Evolutionary conservation across 2,888 invertebrate genomes (phyloP), one percentile per base, ranked within the genome.

Genomic region (Congeria kusceri): DNA sequence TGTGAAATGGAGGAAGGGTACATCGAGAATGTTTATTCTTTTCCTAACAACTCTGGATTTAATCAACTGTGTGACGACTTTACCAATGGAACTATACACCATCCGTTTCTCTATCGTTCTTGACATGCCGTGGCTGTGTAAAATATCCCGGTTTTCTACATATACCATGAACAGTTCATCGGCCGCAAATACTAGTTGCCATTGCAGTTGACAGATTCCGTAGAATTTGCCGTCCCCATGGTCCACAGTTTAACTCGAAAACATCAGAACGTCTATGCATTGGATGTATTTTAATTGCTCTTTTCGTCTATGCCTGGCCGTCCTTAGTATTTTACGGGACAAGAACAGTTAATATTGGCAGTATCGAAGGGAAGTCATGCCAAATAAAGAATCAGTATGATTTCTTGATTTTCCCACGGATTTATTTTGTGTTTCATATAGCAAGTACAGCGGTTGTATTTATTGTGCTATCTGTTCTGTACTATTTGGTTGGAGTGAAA

Each of bases 271-370:
- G 63, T 5, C 78, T 87, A 27, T 85, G 87, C 47, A 62, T 82
- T 18, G 73, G 74, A 1, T 70, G 83, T 15, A 63, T 88, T 7
- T 13, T 77, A 3, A 23, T 75, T 20, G 71, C 80, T 1, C 58
- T 83, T 15, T 15, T 65, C 15, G 44, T 76, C 11, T 39, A 39
- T 15, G 66, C 84, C 7, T 85, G 86, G 80, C 88, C 89, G 0
- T 67, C 87, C 18, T 65, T 89, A 0, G 32, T 87, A 0, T 63
- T 89, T 9, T 89, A 88, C 59, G 89, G 89, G 15, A 86, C 80
- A 65, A 56, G 80, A 28, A 78, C 59, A n/a, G 39, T 80, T 3
- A 3, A 28, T 5, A 23, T 75, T 1, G 75, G 71, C 0, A 44
- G 65, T 3, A 53, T 70, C 18, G 32, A 56, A 32, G 78, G 78